phyloP scores from a whole-genome alignment of 2,888 invertebrate genomes.

The Silvanus unidentatus region DNA sequence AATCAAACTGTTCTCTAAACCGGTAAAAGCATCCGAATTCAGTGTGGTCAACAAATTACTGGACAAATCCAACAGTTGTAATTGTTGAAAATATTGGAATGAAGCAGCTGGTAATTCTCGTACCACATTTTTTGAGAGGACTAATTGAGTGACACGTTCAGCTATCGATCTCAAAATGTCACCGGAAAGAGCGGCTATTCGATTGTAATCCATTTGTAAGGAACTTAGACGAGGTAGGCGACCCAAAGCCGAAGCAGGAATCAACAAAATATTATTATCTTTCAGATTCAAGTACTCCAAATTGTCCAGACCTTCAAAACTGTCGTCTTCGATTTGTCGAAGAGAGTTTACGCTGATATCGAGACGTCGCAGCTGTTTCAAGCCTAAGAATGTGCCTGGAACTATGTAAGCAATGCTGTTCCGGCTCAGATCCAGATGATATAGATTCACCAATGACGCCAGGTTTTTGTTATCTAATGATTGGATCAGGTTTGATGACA shows the following conservation, averaged over 20 bases:
- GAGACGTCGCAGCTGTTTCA: constrained; percentile 64
- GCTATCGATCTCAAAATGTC: constrained; percentile 71
- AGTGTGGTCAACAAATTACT: constrained; percentile 71
- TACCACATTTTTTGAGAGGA: constrained; percentile 78
- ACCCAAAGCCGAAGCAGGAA: constrained; percentile 77
- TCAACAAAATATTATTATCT: constrained; percentile 81
- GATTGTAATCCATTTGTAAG: constrained; percentile 77
- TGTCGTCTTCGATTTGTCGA: constrained; percentile 74
- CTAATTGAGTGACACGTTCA: constrained; percentile 61
- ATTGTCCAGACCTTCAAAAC: constrained; percentile 74
- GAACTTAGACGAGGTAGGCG: constrained; percentile 68
- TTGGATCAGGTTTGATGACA: constrained; percentile 82
- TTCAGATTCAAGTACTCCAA: constrained; percentile 71
- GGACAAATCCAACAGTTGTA: constrained; percentile 68
- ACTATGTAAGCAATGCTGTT: constrained; percentile 78
- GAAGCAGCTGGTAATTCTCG: constrained; percentile 76
- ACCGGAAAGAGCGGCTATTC: constrained; percentile 77
- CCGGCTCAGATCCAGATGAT: constrained; percentile 74
- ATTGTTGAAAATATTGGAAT: constrained; percentile 70
- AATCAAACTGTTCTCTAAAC: constrained; percentile 66
- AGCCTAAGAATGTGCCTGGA: constrained; percentile 73
- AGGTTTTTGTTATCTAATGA: constrained; percentile 71
- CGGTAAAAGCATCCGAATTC: constrained; percentile 68
- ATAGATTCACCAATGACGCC: constrained; percentile 59
- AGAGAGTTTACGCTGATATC: constrained; percentile 82